Conservation (phyloP, 2,888 invertebrate genomes). For the Acrocyrtus sp. region DNA sequence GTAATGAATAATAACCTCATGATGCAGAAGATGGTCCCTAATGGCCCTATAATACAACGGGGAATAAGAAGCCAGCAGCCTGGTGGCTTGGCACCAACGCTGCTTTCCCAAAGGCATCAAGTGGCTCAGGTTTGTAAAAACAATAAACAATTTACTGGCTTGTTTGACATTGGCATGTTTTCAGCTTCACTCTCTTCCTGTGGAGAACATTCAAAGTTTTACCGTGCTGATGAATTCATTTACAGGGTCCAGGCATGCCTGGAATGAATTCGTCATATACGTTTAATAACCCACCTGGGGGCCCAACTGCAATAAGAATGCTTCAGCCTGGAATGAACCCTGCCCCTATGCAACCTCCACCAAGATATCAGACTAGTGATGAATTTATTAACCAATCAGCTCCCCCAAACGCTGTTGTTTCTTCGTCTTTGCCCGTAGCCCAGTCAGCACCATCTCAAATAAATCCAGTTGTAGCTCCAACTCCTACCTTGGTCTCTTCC, state of each 20-base stretch:
- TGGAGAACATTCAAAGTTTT: no score
- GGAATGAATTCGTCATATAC: constrained; percentile 58
- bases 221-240: no score
- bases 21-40: constrained; percentile 60
- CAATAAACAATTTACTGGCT: no score
- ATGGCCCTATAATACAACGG: constrained; percentile 60
- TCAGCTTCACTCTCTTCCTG: no score
- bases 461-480: constrained; percentile 55
- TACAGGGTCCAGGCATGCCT: constrained; percentile 49
- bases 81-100: constrained; percentile 54
- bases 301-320: constrained; percentile 59
- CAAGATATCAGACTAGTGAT: constrained; percentile 75
- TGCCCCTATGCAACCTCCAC: constrained; percentile 78
- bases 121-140: constrained; percentile 49
- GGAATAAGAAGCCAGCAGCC: constrained; percentile 56
- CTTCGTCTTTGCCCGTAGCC: constrained; percentile 55
- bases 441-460: constrained; percentile 59
- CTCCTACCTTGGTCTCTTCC: constrained; percentile 65
- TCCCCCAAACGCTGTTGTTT: constrained; percentile 63
- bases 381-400: constrained; percentile 70
- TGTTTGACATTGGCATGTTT: no score
- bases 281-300: constrained; percentile 55
- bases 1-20: constrained; percentile 61
- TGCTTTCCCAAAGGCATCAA: constrained; percentile 61
- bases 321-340: constrained; percentile 58